Evolutionary conservation across 2,888 invertebrate genomes (phyloP).

Genomic region (Drosophila kuntzei): DNA sequence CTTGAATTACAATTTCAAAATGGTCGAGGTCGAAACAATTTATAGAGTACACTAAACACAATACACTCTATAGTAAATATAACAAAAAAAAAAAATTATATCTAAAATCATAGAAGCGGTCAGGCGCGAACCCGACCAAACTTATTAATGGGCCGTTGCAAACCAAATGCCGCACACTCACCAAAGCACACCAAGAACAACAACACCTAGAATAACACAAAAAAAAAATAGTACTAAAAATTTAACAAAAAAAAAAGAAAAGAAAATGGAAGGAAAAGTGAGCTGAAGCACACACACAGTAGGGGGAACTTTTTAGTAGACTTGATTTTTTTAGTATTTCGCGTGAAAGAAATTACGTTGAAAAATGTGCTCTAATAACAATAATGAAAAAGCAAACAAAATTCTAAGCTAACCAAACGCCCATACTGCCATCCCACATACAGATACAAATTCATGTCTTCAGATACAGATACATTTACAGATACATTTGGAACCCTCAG

Average conservation of each 20-base stretch:
- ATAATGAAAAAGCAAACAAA: slow-evolving; percentile 77
- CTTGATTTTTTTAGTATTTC: slow-evolving; percentile 74
- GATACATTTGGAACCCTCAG: slow-evolving; percentile 16
- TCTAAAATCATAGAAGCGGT: slow-evolving; percentile 55
- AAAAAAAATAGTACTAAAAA: slow-evolving; percentile 24
- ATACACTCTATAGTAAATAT: slow-evolving; percentile 4
- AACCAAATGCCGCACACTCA: slow-evolving; percentile 70
- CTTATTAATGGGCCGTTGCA: slow-evolving; percentile 69
- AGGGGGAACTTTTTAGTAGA: slow-evolving; percentile 63
- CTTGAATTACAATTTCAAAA: slow-evolving; percentile 45
- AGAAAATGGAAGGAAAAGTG: slow-evolving; percentile 2
- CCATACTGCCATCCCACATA: slow-evolving; percentile 19
- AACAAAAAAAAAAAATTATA: not conserved
- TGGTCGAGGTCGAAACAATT: slow-evolving; percentile 48
- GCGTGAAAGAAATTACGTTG: slow-evolving; percentile 77
- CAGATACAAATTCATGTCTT: slow-evolving; percentile 31
- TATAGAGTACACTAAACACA: not conserved
- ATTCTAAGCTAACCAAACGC: slow-evolving; percentile 49
- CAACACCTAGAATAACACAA: slow-evolving; percentile 43
- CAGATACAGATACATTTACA: not conserved
- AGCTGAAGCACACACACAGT: slow-evolving; percentile 10
- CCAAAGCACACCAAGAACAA: slow-evolving; percentile 47
- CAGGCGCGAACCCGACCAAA: slow-evolving; percentile 63
- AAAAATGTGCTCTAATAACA: slow-evolving; percentile 80
- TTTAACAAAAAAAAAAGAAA: slow-evolving; percentile 25